A percentile compares a stretch with the other conserved stretches of the same genome.
These are phyloP conservation scores for Cephalopholis sonnerati DNA, from an alignment of 2,113 vertebrate genomes.

Conservation along the genomic window DNA sequence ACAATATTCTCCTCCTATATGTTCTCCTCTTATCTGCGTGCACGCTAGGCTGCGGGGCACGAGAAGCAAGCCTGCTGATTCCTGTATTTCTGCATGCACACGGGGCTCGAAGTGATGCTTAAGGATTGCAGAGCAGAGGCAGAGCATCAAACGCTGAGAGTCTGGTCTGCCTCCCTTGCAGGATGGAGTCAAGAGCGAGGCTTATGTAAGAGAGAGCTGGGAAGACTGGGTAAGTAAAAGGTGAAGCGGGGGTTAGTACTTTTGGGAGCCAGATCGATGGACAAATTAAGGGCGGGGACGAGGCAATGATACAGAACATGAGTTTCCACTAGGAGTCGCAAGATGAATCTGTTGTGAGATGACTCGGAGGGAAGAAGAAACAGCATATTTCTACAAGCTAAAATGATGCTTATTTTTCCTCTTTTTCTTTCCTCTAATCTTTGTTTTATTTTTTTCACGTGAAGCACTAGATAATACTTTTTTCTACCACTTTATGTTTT, in stretches of 20 bases:
- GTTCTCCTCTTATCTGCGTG: slow-evolving; percentile 45
- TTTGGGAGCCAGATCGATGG: slow-evolving; percentile 37
- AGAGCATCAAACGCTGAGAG: slow-evolving; percentile 48
- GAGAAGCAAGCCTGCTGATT: slow-evolving; percentile 36
- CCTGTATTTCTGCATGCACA: slow-evolving; percentile 27
- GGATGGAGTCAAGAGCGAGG: slow-evolving; percentile 33
- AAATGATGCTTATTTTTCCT: background rate
- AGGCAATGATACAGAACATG: background rate
- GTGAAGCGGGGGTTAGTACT: slow-evolving; percentile 38
- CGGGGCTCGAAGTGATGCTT: slow-evolving; percentile 24
- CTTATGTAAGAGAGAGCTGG: slow-evolving; percentile 50
- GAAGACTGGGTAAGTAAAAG: slow-evolving; percentile 42
- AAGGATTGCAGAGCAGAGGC: slow-evolving; percentile 40
- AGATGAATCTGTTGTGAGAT: background rate
- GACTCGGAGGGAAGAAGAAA: background rate
- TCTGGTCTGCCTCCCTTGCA: slow-evolving; percentile 52
- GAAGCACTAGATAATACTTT: background rate
- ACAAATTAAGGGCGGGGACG: background rate
- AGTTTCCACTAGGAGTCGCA: background rate
- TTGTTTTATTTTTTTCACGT: background rate
- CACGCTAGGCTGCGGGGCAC: slow-evolving; percentile 44
- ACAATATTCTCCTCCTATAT: slow-evolving; percentile 48
- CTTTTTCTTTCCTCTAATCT: too few species aligned
- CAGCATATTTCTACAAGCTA: background rate
- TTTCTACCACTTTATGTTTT: too few species aligned